These are phyloP conservation scores for Barnardius zonarius DNA, from an alignment of 2,113 vertebrate genomes.

Conservation along the genomic window DNA sequence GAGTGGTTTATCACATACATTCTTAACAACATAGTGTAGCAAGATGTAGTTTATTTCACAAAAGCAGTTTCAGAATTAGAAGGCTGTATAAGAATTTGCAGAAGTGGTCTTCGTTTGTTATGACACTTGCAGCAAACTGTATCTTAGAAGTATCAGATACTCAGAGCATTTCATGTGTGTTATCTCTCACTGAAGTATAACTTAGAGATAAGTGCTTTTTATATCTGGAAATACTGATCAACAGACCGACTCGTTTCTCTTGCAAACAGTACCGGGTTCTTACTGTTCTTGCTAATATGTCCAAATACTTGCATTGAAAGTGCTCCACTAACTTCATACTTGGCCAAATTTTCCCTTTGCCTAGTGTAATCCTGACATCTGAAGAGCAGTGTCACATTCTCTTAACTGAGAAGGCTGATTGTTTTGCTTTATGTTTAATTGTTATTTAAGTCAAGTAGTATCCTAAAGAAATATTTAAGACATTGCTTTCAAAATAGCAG, in stretches of 20 bases:
- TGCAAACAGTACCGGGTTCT: background rate
- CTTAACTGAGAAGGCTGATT: background rate
- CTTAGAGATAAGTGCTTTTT: background rate
- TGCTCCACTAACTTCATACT: background rate
- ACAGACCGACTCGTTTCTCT: background rate
- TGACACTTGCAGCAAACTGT: background rate
- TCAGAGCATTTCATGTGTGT: background rate
- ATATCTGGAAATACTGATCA: background rate
- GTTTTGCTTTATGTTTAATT: background rate
- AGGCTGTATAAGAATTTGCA: background rate
- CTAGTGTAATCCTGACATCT: background rate
- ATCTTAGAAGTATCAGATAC: background rate
- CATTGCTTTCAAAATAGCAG: background rate
- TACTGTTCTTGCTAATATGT: background rate
- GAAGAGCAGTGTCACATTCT: background rate
- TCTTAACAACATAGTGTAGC: fast-evolving
- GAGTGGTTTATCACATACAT: background rate
- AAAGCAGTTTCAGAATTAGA: background rate
- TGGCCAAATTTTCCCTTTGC: background rate
- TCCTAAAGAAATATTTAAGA: background rate
- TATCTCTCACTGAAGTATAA: background rate
- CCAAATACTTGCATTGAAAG: background rate
- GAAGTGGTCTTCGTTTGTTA: background rate
- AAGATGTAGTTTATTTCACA: background rate
- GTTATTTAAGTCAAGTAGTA: background rate